These are phyloP conservation scores for Chalcis sispes DNA, from an alignment of 2,888 invertebrate species.

Conservation along the genomic window DNA sequence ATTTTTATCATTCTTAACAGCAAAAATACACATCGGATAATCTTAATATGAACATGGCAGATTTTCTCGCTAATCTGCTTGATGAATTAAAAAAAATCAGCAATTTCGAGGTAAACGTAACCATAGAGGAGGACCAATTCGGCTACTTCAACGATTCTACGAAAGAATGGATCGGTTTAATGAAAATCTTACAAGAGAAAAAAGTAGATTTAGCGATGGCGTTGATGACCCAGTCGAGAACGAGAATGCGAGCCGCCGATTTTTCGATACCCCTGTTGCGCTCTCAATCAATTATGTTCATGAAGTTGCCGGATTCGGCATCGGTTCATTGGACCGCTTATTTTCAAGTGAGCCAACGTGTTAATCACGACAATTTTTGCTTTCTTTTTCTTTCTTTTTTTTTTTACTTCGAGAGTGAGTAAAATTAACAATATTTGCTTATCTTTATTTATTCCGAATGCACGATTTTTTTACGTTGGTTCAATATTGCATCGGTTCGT, in stretches of 20 bases:
- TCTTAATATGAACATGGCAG: too few relatives aligned
- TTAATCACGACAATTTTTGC: too few relatives aligned
- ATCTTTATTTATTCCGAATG: too few relatives aligned
- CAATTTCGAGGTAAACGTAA: background rate
- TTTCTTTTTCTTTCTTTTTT: too few relatives aligned
- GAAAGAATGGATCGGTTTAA: background rate
- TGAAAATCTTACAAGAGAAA: background rate
- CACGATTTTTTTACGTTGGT: too few relatives aligned
- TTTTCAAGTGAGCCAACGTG: background rate
- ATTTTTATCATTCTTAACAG: too few relatives aligned
- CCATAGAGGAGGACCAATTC: background rate
- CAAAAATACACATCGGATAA: background rate
- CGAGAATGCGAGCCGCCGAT: background rate
- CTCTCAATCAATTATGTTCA: background rate
- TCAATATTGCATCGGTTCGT: too few relatives aligned
- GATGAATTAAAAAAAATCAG: background rate
- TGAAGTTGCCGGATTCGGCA: background rate
- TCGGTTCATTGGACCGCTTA: background rate
- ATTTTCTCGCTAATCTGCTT: background rate
- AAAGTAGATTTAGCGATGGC: background rate
- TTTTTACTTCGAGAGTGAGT: too few relatives aligned
- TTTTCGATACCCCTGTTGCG: background rate
- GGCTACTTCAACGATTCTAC: background rate
- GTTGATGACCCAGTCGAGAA: background rate
- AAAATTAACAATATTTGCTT: too few relatives aligned